These are phyloP conservation scores for Ploceus nigricollis DNA, from an alignment of 2,113 vertebrate species.

Conservation along the genomic window DNA sequence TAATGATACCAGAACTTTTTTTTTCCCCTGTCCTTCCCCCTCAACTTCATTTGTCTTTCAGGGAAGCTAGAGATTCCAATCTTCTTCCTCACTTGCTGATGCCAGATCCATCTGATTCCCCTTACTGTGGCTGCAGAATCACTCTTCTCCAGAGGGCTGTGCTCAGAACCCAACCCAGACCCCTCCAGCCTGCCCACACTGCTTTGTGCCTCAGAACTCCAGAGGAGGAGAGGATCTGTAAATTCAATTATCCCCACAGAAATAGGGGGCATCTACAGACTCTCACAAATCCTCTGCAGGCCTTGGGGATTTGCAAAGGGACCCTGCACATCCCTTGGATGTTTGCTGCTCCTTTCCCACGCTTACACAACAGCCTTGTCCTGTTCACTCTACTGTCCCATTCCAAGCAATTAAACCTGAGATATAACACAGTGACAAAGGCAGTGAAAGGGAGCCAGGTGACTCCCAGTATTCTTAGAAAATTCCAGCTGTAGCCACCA, in stretches of 20 bases:
- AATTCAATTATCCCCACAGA: not conserved
- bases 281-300: not conserved
- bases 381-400: not conserved
- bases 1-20: not conserved
- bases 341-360: not conserved
- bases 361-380: not conserved
- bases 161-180: not conserved
- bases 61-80: not conserved
- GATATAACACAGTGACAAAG: not conserved
- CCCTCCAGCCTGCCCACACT: not conserved
- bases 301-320: not conserved
- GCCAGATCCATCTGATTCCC: no score
- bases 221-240: not conserved
- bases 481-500: not conserved
- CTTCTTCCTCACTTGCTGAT: not conserved
- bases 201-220: not conserved
- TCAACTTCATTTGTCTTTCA: not conserved
- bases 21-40: accelerated
- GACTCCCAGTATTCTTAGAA: not conserved
- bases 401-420: not conserved
- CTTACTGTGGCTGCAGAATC: accelerated
- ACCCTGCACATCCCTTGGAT: accelerated
- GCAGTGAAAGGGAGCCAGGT: not conserved
- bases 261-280: not conserved
- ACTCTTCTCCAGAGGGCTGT: accelerated